Evolutionary conservation across 2,797 vertebrate genomes (phyloP), one percentile per base, ranked within the genome.

Genomic region (Loris lydekkerianus): DNA sequence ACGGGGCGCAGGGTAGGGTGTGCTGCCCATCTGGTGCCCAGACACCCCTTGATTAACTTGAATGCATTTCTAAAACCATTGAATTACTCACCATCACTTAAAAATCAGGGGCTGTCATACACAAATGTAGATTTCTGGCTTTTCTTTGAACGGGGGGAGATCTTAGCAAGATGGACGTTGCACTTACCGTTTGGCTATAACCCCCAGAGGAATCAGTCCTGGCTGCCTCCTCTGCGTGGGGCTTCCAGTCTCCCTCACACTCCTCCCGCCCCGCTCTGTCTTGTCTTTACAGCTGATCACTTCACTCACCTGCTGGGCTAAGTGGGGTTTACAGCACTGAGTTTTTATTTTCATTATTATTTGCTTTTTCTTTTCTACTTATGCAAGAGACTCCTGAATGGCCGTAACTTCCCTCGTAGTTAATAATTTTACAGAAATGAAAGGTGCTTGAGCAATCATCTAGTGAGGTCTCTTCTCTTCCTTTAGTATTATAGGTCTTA

Each of bases 191-290:
- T 9, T 18, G 87, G n/a, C 29, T 18, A 21, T 46, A 7, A 2
- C 58, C 0, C 1, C 40, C 13, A 0, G 25, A 85, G 20, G n/a
- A 70, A 4, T 31, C 69, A 0, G 0, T 1, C 1, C 23, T 3
- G 46, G 11, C 31, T 2, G 34, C 63, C 5, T 15, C 23, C 8
- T 85, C 20, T 17, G 0, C 18, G 9, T 29, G 85, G 63, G n/a
- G n/a, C 4, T 3, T 77, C 25, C 0, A 1, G 0, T 49, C 63
- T 31, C n/a, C 43, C 56, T 14, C 7, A 2, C n/a, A 20, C 23
- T 20, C 37, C 61, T 75, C n/a, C 25, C 34, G 13, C 10, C n/a
- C 17, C 17, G 8, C 17, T 27, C 3, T 9, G 10, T 5, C 7
- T 40, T 8, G 4, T 69, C 37, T 65, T 13, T n/a, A 5, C 7